Evolutionary conservation across 2,888 invertebrate species (phyloP).

Genomic region (Polymixis flavicincta): DNA sequence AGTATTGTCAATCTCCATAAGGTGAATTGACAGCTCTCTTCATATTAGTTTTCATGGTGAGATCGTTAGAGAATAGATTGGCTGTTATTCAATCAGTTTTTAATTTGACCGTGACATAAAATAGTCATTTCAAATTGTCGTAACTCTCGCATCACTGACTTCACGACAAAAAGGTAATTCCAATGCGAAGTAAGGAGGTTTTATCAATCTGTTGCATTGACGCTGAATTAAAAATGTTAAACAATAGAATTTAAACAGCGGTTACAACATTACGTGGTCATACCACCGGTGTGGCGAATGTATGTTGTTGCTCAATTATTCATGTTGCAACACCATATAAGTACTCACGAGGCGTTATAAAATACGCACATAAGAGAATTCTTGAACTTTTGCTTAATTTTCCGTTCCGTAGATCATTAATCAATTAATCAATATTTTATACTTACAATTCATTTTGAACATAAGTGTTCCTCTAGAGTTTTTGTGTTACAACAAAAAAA

Average conservation of each 20-base stretch:
- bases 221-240: slow-evolving; percentile 46
- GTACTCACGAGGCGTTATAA: slow-evolving; percentile 11
- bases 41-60: neutral
- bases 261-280: slow-evolving; percentile 33
- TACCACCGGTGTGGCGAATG: slow-evolving; percentile 26
- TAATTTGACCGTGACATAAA: slow-evolving; percentile 55
- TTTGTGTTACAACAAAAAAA: neutral
- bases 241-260: slow-evolving; percentile 27
- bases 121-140: slow-evolving; percentile 41
- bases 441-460: neutral
- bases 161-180: slow-evolving; percentile 45
- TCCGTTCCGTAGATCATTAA: neutral
- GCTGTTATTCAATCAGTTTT: slow-evolving; percentile 29
- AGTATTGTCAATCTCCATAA: neutral
- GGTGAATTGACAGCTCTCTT: neutral
- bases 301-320: slow-evolving; percentile 44
- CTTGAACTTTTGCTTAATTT: slow-evolving; percentile 6
- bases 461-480: neutral
- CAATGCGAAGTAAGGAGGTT: slow-evolving; percentile 1
- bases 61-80: neutral
- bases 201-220: slow-evolving; percentile 33
- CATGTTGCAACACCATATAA: slow-evolving; percentile 30
- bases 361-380: slow-evolving; percentile 19
- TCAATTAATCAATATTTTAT: neutral
- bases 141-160: slow-evolving; percentile 52